Percentiles rank a stretch among this genome's conserved stretches.
These are phyloP conservation scores for Dichetophora obliterata DNA, from an alignment of 2,888 invertebrate genomes.

Conservation along the genomic window DNA sequence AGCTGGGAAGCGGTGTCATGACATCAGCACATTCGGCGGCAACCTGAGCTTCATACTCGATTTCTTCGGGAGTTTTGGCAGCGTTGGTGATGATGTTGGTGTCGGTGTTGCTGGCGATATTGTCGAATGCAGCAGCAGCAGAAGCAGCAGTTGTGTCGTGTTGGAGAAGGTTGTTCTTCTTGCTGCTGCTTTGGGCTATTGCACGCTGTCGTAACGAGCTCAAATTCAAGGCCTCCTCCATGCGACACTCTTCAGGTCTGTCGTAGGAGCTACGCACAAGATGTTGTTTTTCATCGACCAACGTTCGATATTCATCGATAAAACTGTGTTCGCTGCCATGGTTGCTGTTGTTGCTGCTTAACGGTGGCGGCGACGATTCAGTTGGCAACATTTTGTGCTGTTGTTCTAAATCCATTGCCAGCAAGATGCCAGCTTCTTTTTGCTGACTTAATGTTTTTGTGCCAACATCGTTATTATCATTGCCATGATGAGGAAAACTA, in stretches of 20 bases:
- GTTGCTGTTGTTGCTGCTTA: neutral
- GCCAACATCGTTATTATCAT: neutral
- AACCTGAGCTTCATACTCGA: constrained; percentile 63
- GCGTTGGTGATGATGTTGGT: constrained; percentile 32
- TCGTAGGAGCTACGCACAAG: constrained; percentile 36
- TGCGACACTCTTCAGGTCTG: constrained; percentile 16
- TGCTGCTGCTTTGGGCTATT: neutral
- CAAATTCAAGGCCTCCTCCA: constrained; percentile 41
- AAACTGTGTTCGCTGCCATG: constrained; percentile 14
- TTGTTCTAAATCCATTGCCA: neutral
- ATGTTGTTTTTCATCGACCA: constrained; percentile 44
- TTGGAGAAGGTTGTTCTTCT: neutral
- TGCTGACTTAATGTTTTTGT: neutral
- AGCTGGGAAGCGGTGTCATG: constrained; percentile 61
- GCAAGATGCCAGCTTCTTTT: too few relatives aligned
- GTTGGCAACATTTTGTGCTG: neutral
- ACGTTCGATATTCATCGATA: constrained; percentile 45
- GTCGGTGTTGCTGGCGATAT: neutral
- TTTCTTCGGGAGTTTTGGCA: constrained; percentile 64
- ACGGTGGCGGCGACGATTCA: too few relatives aligned
- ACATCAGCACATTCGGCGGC: constrained; percentile 70
- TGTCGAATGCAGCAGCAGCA: neutral
- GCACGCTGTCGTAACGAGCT: constrained; percentile 1
- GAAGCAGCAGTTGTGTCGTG: too few relatives aligned
- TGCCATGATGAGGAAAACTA: neutral